Conservation (phyloP, 2,888 invertebrate species). For the Alviniconcha strummeri region DNA sequence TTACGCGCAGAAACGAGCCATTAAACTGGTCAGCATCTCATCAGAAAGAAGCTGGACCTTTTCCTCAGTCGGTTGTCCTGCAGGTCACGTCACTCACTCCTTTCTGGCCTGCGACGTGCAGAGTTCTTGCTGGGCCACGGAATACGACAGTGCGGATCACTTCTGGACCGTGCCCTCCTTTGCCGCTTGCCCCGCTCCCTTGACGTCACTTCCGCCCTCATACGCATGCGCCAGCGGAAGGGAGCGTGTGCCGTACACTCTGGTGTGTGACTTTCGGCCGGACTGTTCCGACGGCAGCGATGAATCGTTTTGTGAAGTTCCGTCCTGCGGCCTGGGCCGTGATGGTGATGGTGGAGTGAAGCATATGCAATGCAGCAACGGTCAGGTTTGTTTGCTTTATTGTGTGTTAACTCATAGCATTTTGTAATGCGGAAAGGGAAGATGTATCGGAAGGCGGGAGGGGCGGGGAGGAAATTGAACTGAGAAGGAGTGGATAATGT, state of each 20-base stretch:
- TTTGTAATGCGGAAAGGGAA: too few species aligned
- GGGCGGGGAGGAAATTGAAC: too few species aligned
- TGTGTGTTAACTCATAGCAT: too few species aligned
- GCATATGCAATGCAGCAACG: too few species aligned
- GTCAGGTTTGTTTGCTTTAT: too few species aligned
- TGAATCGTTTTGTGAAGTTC: not conserved
- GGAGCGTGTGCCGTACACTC: not conserved
- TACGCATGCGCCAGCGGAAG: not conserved
- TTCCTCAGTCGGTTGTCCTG: not conserved
- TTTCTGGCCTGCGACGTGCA: slow-evolving; percentile 3
- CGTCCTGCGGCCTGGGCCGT: not conserved
- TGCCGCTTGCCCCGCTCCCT: not conserved
- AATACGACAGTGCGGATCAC: too few species aligned
- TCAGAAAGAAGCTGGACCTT: too few species aligned
- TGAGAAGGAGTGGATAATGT: too few species aligned
- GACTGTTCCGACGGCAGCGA: slow-evolving; percentile 11
- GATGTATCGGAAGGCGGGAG: too few species aligned
- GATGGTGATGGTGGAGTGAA: too few species aligned
- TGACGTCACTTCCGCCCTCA: slow-evolving; percentile 4
- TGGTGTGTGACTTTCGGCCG: slow-evolving; percentile 14
- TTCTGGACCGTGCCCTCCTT: not conserved
- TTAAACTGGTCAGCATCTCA: too few species aligned
- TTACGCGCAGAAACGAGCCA: too few species aligned
- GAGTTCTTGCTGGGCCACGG: not conserved
- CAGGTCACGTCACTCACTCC: not conserved